These are phyloP conservation scores for Oligia latruncula DNA, from an alignment of 2,888 invertebrate species.

Conservation along the genomic window DNA sequence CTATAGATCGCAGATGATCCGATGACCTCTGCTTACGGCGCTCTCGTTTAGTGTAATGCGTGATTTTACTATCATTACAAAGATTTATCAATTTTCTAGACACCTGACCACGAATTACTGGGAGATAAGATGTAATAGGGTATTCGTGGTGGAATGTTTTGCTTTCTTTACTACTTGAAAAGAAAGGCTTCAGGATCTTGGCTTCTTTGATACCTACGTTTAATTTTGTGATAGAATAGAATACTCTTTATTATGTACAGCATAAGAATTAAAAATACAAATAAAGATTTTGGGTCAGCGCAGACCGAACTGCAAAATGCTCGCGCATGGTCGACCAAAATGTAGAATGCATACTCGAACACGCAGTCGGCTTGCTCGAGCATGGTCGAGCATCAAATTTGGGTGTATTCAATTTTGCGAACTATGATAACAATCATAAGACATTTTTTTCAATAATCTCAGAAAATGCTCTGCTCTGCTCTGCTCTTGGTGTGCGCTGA, in stretches of 20 bases:
- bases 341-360: no score
- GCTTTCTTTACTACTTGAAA: not conserved
- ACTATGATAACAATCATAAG: no score
- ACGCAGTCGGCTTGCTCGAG: no score
- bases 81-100: constrained; percentile 58
- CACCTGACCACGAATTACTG: constrained; percentile 39
- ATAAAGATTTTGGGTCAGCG: no score
- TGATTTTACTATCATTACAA: constrained; percentile 42
- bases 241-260: not conserved
- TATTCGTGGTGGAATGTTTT: not conserved
- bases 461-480: no score
- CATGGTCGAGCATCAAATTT: no score
- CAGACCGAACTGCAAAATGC: no score
- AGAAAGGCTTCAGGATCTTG: not conserved
- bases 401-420: no score
- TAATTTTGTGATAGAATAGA: not conserved
- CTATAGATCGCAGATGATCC: constrained; percentile 53
- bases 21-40: constrained; percentile 60
- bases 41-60: constrained; percentile 50
- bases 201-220: no score
- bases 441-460: no score
- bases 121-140: constrained; percentile 15
- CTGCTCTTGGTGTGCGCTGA: no score
- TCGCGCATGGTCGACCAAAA: no score
- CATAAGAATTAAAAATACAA: not conserved